Conservation (phyloP, 2,888 invertebrate genomes). For the Onchidella celtica region DNA sequence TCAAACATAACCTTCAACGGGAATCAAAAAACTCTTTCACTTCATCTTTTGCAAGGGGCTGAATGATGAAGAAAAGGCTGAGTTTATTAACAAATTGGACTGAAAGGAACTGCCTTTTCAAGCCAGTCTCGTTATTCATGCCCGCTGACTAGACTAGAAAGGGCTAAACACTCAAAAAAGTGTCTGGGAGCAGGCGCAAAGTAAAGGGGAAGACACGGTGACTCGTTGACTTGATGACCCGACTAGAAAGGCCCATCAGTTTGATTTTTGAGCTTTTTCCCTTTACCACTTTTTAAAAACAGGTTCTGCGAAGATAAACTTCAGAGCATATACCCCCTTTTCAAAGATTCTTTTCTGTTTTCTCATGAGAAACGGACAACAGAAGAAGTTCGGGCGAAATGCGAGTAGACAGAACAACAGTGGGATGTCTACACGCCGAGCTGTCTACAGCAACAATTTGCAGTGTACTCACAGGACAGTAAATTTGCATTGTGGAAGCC, state of each 20-base stretch:
- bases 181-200: neutral
- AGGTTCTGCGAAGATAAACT: constrained; percentile 6
- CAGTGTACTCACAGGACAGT: constrained; percentile 27
- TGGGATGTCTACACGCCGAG: neutral
- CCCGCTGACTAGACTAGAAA: neutral
- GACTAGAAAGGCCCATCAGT: neutral
- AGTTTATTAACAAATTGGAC: constrained; percentile 23
- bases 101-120: neutral
- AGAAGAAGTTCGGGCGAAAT: neutral
- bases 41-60: neutral
- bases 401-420: constrained; percentile 12
- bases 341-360: no score
- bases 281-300: neutral
- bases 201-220: constrained; percentile 7
- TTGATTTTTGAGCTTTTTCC: neutral
- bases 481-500: constrained; percentile 33
- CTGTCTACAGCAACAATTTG: constrained; percentile 11
- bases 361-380: neutral
- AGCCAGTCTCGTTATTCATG: neutral
- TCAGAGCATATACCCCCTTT: neutral
- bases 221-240: constrained; percentile 18
- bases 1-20: neutral
- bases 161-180: neutral
- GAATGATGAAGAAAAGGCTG: neutral
- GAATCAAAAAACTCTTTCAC: neutral